Evolutionary conservation across 2,113 vertebrate species (phyloP).

Genomic region (Dendrocopos noguchii): DNA sequence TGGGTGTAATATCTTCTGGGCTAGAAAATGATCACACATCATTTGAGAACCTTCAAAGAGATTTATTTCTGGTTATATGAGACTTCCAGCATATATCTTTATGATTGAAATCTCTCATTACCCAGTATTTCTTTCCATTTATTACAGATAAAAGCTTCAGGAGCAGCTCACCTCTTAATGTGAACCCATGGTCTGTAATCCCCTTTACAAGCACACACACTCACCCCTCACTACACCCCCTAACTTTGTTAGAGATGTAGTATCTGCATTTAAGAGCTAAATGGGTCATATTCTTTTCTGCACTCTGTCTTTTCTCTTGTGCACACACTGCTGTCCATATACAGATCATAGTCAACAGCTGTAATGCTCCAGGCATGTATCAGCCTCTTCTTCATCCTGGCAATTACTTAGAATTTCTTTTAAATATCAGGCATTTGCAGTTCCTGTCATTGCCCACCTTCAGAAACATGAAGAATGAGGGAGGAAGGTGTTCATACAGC

Average conservation of each 20-base stretch:
- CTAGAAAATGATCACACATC: constrained; percentile 59
- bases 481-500: not conserved
- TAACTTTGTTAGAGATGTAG: not conserved
- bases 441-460: not conserved
- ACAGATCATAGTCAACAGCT: not conserved
- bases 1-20: constrained; percentile 46
- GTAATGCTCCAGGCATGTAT: not conserved
- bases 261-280: constrained; percentile 1
- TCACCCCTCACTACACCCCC: not conserved
- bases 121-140: constrained; percentile 23
- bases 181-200: constrained; percentile 15
- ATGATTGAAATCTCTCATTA: constrained; percentile 64
- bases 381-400: not conserved
- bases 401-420: not conserved
- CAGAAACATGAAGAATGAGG: not conserved
- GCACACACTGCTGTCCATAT: not conserved
- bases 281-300: accelerated
- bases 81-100: constrained; percentile 53
- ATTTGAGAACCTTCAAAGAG: constrained; percentile 59
- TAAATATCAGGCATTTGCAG: not conserved
- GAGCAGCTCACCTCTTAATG: constrained; percentile 28
- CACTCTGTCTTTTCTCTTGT: not conserved
- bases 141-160: constrained; percentile 49
- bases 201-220: not conserved
- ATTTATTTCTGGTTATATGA: constrained; percentile 63